A percentile compares a stretch with the other conserved stretches of the same genome.
phyloP scores from a whole-genome alignment of 2,888 invertebrate genomes.

The Theretra japonica region DNA sequence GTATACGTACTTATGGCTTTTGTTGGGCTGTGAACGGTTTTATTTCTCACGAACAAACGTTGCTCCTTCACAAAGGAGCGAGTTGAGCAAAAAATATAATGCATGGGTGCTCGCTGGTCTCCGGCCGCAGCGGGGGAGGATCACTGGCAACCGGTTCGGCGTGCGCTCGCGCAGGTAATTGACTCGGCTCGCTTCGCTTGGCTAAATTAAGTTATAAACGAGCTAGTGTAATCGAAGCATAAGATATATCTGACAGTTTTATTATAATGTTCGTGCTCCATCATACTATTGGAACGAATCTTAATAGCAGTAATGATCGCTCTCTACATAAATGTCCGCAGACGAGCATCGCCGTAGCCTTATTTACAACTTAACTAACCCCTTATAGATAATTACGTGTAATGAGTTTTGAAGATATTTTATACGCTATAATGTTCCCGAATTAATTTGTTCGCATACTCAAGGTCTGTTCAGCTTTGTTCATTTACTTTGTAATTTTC shows the following conservation, averaged over 20 bases:
- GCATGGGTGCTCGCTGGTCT: conserved; percentile 61
- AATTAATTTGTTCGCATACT: neutral
- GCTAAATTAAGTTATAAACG: conserved; percentile 81
- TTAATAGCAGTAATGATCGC: conserved; percentile 22
- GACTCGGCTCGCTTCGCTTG: conserved; percentile 59
- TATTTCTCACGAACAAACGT: conserved; percentile 7
- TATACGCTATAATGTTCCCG: neutral
- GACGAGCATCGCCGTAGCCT: neutral
- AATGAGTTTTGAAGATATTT: neutral
- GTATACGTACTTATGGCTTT: neutral
- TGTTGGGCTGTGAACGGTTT: conserved; percentile 12
- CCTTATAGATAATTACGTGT: neutral
- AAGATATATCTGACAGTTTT: conserved; percentile 60
- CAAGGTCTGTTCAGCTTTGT: neutral
- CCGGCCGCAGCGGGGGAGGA: conserved; percentile 52
- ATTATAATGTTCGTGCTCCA: conserved; percentile 56
- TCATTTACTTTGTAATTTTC: conserved; percentile 13
- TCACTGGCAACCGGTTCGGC: conserved; percentile 74
- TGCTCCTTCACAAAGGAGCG: conserved; percentile 17
- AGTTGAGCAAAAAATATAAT: conserved; percentile 72
- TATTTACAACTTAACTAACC: conserved; percentile 7
- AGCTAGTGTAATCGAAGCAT: conserved; percentile 68
- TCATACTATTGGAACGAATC: conserved; percentile 47
- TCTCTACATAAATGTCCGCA: neutral
- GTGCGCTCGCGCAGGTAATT: conserved; percentile 81